Conservation (phyloP, 2,888 invertebrate species). For the Emmelina monodactyla region DNA sequence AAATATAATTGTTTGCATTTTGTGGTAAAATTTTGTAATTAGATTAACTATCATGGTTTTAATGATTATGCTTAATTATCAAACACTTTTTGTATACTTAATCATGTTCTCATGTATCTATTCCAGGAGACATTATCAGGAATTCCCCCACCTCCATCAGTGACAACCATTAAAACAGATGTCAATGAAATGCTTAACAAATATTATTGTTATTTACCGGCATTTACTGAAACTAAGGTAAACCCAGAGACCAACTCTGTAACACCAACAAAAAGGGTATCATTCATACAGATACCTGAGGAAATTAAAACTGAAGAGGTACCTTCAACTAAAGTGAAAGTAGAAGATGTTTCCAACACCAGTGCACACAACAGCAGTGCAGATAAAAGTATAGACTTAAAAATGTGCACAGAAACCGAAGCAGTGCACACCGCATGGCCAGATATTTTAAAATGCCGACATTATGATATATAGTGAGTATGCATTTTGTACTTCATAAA, state of each 20-base stretch:
- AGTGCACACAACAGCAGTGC: slow-evolving; percentile 28
- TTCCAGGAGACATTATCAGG: slow-evolving; percentile 72
- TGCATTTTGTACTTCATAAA: slow-evolving; percentile 3
- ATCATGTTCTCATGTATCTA: too few species aligned
- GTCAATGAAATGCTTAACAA: slow-evolving; percentile 70
- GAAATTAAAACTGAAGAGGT: slow-evolving; percentile 11
- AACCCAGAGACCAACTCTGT: slow-evolving; percentile 31
- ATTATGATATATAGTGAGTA: slow-evolving; percentile 78
- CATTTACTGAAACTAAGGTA: slow-evolving; percentile 46
- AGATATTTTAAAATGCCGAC: slow-evolving; percentile 66
- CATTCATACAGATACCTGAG: slow-evolving; percentile 44
- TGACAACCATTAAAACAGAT: slow-evolving; percentile 73
- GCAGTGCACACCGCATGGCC: slow-evolving; percentile 64
- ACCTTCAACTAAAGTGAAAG: not conserved
- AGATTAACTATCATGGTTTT: not conserved
- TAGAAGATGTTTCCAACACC: slow-evolving; percentile 4
- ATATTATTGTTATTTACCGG: slow-evolving; percentile 60
- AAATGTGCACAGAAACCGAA: slow-evolving; percentile 37
- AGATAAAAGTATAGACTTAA: slow-evolving; percentile 37
- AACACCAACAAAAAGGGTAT: slow-evolving; percentile 48
- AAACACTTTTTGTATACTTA: slow-evolving; percentile 1
- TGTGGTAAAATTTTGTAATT: not conserved
- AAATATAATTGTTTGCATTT: not conserved
- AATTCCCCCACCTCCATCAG: slow-evolving; percentile 77
- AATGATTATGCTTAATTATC: not conserved